These are phyloP conservation scores for Bolinopsis microptera DNA, from an alignment of 37 sponge, comb jelly and placozoan genomes.

Conservation along the genomic window DNA sequence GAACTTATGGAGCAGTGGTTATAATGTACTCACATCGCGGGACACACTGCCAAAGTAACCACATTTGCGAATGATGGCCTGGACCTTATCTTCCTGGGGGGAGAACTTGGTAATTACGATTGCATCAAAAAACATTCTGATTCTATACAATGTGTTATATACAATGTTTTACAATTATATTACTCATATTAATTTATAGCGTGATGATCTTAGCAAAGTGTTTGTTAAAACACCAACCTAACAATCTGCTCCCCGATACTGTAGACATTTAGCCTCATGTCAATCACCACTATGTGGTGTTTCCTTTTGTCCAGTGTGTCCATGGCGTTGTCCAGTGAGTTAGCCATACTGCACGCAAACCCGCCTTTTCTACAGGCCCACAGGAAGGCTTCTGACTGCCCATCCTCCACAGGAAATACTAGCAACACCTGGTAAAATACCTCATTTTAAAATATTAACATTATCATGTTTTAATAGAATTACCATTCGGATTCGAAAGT, in stretches of 20 bases:
- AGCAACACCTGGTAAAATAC: neutral
- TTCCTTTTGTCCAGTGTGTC: neutral
- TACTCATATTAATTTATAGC: too few relatives aligned
- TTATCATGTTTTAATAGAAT: too few relatives aligned
- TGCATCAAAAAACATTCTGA: too few relatives aligned
- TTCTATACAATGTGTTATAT: too few relatives aligned
- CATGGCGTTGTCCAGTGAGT: neutral
- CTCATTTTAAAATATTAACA: neutral
- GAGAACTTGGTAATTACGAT: too few relatives aligned
- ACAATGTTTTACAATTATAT: too few relatives aligned
- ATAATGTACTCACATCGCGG: slow-evolving; percentile 6
- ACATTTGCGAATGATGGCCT: neutral
- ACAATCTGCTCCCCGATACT: slow-evolving; percentile 21
- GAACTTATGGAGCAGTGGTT: neutral
- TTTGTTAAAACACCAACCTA: too few relatives aligned
- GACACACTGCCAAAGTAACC: slow-evolving; percentile 12
- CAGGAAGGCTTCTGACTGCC: slow-evolving; percentile 25
- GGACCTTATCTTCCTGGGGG: neutral
- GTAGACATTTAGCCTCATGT: slow-evolving; percentile 3
- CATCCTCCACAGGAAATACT: slow-evolving; percentile 39
- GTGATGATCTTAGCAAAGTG: too few relatives aligned
- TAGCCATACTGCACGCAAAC: neutral
- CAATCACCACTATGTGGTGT: slow-evolving; percentile 47
- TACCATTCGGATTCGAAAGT: too few relatives aligned
- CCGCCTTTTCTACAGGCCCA: slow-evolving; percentile 50